Evolutionary conservation across 2,113 vertebrate genomes (phyloP), one percentile per base, ranked within the genome.

Genomic region (Chionis minor): DNA sequence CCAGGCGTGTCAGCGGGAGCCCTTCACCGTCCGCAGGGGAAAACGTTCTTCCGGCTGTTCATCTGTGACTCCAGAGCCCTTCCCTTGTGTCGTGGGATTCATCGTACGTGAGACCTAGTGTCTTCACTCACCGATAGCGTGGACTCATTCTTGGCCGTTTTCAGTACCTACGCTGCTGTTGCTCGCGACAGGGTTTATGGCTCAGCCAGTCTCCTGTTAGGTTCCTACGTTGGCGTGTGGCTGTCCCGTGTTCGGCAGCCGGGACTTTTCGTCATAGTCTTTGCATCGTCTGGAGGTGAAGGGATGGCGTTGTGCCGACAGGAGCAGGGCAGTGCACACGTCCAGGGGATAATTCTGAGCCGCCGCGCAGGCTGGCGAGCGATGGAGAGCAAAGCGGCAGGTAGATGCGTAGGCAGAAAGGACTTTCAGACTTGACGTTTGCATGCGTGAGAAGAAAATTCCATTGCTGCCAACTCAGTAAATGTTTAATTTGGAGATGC

Each of bases 401-500:
- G n/a, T n/a, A 75, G 77, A 42, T 7, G 24, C 18, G 32, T 35
- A 86, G 94, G 59, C 22, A 69, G 79, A 92, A 87, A 81, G 71
- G 45, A 95, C 84, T 24, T 92, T 92, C 59, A 45, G 86, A 72
- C 86, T 73, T 80, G 65, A 63, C 0, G 8, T 85, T 88, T 67
- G 66, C 54, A 23, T 85, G 83, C 86, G 88, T 72, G 92, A 94
- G 79, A 65, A 92, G 86, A 86, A 91, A 95, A 93, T 75, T 62
- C 67, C 65, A 47, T 93, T 92, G 40, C 81, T 97, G 90, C 96
- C 94, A 97, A 67, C 38, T 96, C 86, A 71, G 94, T 96, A 95
- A 97, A 96, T 93, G 94, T 97, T 97, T 97, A 69, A 92, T 97
- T 94, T 96, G 94, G 96, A 96, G 90, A 92, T 74, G 23, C 35